These are phyloP conservation scores for Mirounga angustirostris DNA, from an alignment of 2,113 vertebrate genomes.

Conservation along the genomic window DNA sequence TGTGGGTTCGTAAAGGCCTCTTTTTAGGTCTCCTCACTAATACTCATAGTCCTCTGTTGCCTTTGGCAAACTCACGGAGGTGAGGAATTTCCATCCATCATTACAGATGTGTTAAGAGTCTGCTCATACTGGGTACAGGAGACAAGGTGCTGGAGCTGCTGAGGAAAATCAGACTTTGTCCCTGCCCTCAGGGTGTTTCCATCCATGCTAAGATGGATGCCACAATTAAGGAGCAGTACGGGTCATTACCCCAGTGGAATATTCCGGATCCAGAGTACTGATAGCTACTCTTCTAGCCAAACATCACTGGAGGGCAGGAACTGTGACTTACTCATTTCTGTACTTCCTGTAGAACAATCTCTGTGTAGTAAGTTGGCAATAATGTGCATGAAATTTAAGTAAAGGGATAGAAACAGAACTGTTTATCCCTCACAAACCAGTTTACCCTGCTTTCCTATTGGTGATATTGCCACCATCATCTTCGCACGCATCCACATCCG, in stretches of 20 bases:
- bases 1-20: not conserved
- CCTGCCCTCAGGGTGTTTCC: conserved; percentile 25
- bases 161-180: not conserved
- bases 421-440: not conserved
- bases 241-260: not conserved
- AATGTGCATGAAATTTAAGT: not conserved
- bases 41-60: not conserved
- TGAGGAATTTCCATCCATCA: not conserved
- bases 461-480: not conserved
- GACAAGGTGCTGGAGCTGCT: not conserved
- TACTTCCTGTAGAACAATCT: not conserved
- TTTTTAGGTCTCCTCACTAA: not conserved
- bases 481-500: not conserved
- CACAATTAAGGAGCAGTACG: not conserved
- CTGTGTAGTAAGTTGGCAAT: not conserved
- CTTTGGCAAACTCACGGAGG: not conserved
- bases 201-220: not conserved
- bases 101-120: not conserved
- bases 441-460: not conserved
- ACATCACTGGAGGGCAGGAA: conserved; percentile 45
- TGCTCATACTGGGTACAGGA: not conserved
- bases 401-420: not conserved
- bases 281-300: not conserved
- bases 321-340: not conserved
- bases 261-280: not conserved